Base-by-base conservation (phyloP, 1,140 invertebrate species). In the Leptinotarsa defecta region DNA sequence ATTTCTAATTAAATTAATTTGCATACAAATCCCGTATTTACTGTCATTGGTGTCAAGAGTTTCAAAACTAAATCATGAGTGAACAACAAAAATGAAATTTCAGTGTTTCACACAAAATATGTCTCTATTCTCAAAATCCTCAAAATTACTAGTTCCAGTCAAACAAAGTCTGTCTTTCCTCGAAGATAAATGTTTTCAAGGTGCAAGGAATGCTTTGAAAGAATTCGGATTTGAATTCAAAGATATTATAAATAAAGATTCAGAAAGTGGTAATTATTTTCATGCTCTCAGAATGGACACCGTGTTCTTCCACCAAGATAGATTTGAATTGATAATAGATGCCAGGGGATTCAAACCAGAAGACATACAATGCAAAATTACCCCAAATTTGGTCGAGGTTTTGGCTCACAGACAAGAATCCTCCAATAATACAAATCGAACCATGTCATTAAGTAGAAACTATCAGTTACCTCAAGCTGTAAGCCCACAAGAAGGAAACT, bases 261-360 rank as follows among this genome's bases (percentile, higher is more conserved):
- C 34, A 43, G 19, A 68, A 22, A 68, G 52, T 22, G 49, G 13
- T 19, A 17, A 74, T 3, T 43, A 15, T 17, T 17, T 67, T 22
- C 13, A 52, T 48, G 27, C 22, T 13, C 71, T 24, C 8, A 73
- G 27, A 20, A 78, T 78, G 77, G 77, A 78, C 61, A 75, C 61
- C 34, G 77, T 78, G n/a, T 73, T 74, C 20, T 78, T 78, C 34
- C 68, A 63, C 8, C 65, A 48, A 34, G 77, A 78, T 19, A 43
- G 74, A 49, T 78, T 78, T 64, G 77, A 78, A 57, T 68, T 78
- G 43, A 68, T 82, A 15, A 73, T 82, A 22, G 80, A 82, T 65
- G 74, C 76, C 24, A 78, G 79, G 34, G 80, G 80, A 22, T 82
- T 79, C 72, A 61, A 62, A 13, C 80, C 81, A 11, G 80, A 82